A percentile compares a stretch with the other conserved stretches of the same genome.
Conservation (phyloP, 2,888 invertebrate species). For the Pristionchus maxplancki region DNA sequence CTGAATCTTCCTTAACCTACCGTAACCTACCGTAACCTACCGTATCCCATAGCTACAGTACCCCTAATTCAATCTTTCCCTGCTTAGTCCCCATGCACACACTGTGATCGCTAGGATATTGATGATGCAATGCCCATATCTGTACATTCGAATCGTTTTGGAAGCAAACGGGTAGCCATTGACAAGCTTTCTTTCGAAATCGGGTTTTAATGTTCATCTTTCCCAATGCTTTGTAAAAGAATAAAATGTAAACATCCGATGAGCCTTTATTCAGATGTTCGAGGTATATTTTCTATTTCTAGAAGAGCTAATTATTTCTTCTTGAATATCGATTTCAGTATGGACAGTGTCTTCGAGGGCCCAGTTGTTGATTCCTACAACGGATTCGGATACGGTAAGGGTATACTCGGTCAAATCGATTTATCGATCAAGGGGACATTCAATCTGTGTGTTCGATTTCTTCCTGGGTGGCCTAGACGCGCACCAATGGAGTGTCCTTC, state of each 20-base stretch:
- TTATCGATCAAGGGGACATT: constrained; percentile 38
- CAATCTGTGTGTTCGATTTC: neutral
- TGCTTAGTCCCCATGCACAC: neutral
- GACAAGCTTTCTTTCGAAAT: neutral
- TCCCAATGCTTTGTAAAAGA: no score
- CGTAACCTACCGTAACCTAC: neutral
- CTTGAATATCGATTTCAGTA: neutral
- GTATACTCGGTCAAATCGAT: constrained; percentile 41
- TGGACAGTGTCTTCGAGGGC: neutral
- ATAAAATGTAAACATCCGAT: neutral
- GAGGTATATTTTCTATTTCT: neutral
- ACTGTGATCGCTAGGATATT: constrained; percentile 25
- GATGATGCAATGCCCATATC: neutral
- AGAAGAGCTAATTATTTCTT: neutral
- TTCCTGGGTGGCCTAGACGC: neutral
- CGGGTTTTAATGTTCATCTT: neutral
- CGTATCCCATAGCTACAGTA: neutral
- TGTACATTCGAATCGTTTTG: constrained; percentile 13
- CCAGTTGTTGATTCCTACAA: neutral
- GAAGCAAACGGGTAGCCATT: neutral
- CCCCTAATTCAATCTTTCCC: neutral
- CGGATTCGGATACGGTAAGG: neutral
- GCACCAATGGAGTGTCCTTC: constrained; percentile 6
- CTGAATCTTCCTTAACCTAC: neutral
- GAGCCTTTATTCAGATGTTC: constrained; percentile 18